Evolutionary conservation across 2,888 invertebrate genomes (phyloP).

Genomic region (Chesias legatella): DNA sequence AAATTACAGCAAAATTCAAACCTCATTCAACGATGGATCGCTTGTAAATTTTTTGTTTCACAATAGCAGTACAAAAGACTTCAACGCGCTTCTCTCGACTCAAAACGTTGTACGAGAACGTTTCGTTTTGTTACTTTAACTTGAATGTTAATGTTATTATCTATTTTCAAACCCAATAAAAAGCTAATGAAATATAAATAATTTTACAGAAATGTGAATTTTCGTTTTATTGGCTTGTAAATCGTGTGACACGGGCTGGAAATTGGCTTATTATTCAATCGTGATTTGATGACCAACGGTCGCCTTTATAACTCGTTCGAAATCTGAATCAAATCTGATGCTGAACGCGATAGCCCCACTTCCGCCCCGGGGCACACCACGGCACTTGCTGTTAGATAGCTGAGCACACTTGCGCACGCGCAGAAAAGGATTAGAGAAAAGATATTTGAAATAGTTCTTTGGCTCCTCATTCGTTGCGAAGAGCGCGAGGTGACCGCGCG

Average conservation of each 20-base stretch:
- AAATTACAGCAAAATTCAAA: too few species aligned
- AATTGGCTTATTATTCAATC: conserved; percentile 8
- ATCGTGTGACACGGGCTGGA: conserved; percentile 8
- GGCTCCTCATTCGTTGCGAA: conserved; percentile 72
- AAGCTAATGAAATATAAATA: neutral
- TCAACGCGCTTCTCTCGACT: conserved; percentile 32
- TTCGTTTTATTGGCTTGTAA: conserved; percentile 3
- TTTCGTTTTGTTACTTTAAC: too few species aligned
- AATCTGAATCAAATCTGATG: conserved; percentile 40
- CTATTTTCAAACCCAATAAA: neutral
- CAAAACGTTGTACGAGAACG: too few species aligned
- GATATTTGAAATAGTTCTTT: conserved; percentile 76
- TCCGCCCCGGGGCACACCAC: conserved; percentile 49
- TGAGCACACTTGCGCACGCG: conserved; percentile 55
- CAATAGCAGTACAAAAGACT: conserved; percentile 35
- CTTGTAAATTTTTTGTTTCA: too few species aligned
- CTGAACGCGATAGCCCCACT: conserved; percentile 45
- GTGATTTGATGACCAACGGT: conserved; percentile 10
- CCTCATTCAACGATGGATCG: too few species aligned
- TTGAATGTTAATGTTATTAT: too few species aligned
- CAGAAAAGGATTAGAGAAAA: conserved; percentile 75
- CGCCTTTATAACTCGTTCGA: conserved; percentile 20
- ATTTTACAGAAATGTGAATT: neutral
- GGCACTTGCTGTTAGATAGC: conserved; percentile 43
- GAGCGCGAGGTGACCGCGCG: conserved; percentile 68